Conservation (phyloP, 1,140 invertebrate genomes). For the Augochlora pura region DNA sequence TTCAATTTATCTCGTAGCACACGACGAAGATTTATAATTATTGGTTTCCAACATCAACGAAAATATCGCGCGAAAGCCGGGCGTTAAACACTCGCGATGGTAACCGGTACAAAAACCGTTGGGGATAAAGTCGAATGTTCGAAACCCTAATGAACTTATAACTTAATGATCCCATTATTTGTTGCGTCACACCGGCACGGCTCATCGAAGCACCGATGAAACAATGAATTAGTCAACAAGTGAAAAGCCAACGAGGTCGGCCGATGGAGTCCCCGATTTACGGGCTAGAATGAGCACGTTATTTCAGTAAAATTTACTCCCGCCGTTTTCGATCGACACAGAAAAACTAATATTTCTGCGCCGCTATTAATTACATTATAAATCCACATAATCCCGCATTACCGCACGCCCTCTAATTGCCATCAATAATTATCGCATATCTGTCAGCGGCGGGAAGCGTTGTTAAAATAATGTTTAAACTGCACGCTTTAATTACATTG, state of each 20-base stretch:
- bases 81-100: no score
- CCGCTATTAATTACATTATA: slow-evolving; percentile 66
- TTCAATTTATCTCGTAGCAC: no score
- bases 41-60: no score
- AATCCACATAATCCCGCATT: slow-evolving; percentile 65
- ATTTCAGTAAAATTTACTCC: slow-evolving; percentile 64
- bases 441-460: slow-evolving; percentile 60
- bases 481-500: slow-evolving; percentile 65
- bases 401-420: slow-evolving; percentile 64
- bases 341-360: slow-evolving; percentile 64
- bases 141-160: background rate
- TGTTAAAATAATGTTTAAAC: slow-evolving; percentile 68
- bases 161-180: background rate
- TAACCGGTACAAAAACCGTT: no score
- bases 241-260: slow-evolving; percentile 33
- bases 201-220: slow-evolving; percentile 39
- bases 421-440: slow-evolving; percentile 66
- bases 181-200: slow-evolving; percentile 10
- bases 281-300: slow-evolving; percentile 46
- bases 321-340: slow-evolving; percentile 51
- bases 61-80: no score
- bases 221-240: slow-evolving; percentile 49
- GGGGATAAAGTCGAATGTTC: background rate
- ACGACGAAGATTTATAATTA: no score
- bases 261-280: slow-evolving; percentile 43